A percentile compares a stretch with the other conserved stretches of the same genome.
Evolutionary conservation across 2,113 vertebrate species (phyloP).

Genomic region (Chaenocephalus aceratus): DNA sequence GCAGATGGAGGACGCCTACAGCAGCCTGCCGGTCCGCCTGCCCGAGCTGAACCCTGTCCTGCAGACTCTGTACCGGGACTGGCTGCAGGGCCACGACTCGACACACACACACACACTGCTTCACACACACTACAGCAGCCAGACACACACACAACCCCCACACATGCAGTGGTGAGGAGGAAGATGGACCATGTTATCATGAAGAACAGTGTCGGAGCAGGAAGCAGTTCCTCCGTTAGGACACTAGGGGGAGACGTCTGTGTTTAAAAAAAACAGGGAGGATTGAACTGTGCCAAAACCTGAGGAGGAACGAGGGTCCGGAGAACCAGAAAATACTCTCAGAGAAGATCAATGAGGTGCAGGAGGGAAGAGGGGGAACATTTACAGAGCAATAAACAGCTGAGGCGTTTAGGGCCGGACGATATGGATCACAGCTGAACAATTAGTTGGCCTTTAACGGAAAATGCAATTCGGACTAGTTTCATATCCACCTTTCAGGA

Average conservation of each 20-base stretch:
- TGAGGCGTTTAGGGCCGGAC: too few relatives aligned
- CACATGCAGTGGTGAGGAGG: constrained; percentile 86
- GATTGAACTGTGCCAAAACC: background rate
- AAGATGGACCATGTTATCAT: background rate
- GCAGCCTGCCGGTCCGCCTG: constrained; percentile 85
- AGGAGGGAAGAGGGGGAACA: too few relatives aligned
- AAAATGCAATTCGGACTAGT: too few relatives aligned
- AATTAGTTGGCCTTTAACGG: too few relatives aligned
- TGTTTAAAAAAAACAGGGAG: background rate
- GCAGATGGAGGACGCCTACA: constrained; percentile 92
- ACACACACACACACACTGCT: constrained; percentile 81
- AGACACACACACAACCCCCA: constrained; percentile 67
- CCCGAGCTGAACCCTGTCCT: constrained; percentile 85
- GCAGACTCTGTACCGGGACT: constrained; percentile 90
- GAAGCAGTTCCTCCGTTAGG: constrained; percentile 25
- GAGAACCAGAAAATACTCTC: too few relatives aligned
- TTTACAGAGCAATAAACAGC: too few relatives aligned
- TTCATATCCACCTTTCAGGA: too few relatives aligned
- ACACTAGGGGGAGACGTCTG: constrained; percentile 39
- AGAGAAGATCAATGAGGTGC: too few relatives aligned
- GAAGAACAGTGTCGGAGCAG: background rate
- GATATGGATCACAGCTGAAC: too few relatives aligned
- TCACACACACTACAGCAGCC: constrained; percentile 85
- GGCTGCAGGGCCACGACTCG: constrained; percentile 91
- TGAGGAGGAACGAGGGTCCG: background rate